Evolutionary conservation across 2,113 vertebrate species (phyloP).

Genomic region (Erinaceus europaeus): DNA sequence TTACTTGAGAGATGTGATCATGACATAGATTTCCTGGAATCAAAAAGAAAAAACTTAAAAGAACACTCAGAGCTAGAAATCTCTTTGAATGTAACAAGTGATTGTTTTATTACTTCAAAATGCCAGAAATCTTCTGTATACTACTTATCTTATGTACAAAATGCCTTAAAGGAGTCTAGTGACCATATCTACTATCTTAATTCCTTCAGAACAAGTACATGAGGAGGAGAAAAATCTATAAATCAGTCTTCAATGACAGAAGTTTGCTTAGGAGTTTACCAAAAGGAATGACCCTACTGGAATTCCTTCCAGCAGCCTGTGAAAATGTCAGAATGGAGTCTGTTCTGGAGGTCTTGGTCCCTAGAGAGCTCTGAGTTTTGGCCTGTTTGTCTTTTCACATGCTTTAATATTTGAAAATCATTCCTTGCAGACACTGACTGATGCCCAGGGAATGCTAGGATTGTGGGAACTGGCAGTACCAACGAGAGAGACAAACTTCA

Average conservation of each 20-base stretch:
- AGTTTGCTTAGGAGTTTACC: constrained; percentile 82
- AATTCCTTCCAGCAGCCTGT: constrained; percentile 85
- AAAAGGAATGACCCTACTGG: constrained; percentile 80
- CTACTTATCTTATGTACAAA: constrained; percentile 69
- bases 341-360: constrained; percentile 84
- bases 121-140: constrained; percentile 47
- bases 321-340: constrained; percentile 86
- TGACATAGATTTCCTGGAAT: constrained; percentile 61
- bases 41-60: constrained; percentile 57
- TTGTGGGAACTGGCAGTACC: constrained; percentile 89
- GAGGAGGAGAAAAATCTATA: constrained; percentile 70
- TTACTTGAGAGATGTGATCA: constrained; percentile 56
- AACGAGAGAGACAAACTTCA: constrained; percentile 76
- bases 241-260: constrained; percentile 77
- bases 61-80: constrained; percentile 67
- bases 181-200: constrained; percentile 72
- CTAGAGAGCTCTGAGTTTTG: constrained; percentile 83
- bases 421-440: constrained; percentile 86
- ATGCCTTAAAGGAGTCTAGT: constrained; percentile 68
- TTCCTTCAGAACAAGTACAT: constrained; percentile 76
- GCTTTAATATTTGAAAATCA: constrained; percentile 86
- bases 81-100: constrained; percentile 72
- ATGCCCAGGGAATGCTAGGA: constrained; percentile 86
- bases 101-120: constrained; percentile 73
- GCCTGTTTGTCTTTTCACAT: constrained; percentile 87